Evolutionary conservation across 2,888 invertebrate genomes (phyloP).

Genomic region (Sphaerophoria taeniata): DNA sequence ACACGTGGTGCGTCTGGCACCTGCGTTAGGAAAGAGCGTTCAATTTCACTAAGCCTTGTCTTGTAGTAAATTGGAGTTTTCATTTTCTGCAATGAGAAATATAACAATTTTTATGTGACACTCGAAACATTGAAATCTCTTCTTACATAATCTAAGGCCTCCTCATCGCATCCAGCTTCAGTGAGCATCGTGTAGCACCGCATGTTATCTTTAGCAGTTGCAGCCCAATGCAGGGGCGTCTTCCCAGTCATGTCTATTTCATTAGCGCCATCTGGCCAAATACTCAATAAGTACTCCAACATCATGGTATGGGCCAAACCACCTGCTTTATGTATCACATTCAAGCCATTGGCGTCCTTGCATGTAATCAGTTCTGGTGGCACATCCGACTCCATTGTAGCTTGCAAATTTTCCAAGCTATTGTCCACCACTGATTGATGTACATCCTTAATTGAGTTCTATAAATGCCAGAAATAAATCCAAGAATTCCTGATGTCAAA

Average conservation of each 20-base stretch:
- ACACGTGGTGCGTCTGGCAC: conserved; percentile 93
- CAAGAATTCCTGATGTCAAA: neutral
- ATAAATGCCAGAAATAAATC: conserved; percentile 75
- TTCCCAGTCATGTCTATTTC: conserved; percentile 92
- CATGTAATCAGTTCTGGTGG: conserved; percentile 89
- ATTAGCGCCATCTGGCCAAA: conserved; percentile 88
- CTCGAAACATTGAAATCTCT: conserved; percentile 43
- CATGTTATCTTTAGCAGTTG: conserved; percentile 90
- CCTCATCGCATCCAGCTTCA: conserved; percentile 92
- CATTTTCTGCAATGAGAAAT: conserved; percentile 86
- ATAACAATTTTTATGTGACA: neutral
- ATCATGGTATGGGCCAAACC: conserved; percentile 91
- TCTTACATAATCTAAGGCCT: conserved; percentile 91
- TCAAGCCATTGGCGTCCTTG: conserved; percentile 91
- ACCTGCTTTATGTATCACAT: conserved; percentile 94
- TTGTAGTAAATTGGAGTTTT: conserved; percentile 92
- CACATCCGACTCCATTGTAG: conserved; percentile 87
- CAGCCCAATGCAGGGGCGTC: conserved; percentile 95
- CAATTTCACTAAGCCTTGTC: conserved; percentile 90
- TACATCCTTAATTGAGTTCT: conserved; percentile 92
- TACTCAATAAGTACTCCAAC: conserved; percentile 88
- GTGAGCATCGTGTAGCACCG: conserved; percentile 91
- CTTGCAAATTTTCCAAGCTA: conserved; percentile 88
- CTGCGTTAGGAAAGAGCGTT: conserved; percentile 87
- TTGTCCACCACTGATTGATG: conserved; percentile 91